These are phyloP conservation scores for Teleiodes luculella DNA, from an alignment of 2,888 invertebrate species.

Conservation along the genomic window DNA sequence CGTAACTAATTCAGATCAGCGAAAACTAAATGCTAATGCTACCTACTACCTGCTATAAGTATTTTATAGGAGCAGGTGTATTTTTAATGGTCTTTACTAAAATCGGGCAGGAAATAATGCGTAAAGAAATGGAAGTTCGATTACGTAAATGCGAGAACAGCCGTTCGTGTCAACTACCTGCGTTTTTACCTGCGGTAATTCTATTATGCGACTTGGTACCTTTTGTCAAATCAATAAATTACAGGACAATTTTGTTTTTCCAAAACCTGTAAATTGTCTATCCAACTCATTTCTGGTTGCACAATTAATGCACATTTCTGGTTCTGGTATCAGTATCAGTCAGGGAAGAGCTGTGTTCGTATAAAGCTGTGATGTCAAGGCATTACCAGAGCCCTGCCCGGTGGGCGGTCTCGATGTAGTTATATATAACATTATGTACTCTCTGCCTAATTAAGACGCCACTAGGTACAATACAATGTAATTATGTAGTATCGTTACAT, in stretches of 20 bases:
- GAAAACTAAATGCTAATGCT: too few relatives aligned
- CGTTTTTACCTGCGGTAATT: constrained; percentile 54
- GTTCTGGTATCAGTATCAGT: too few relatives aligned
- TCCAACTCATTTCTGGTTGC: too few relatives aligned
- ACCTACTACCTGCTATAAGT: too few relatives aligned
- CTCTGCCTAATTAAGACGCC: constrained; percentile 28
- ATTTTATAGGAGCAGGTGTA: background rate
- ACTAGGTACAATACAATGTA: constrained; percentile 20
- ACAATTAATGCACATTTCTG: background rate
- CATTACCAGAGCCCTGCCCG: too few relatives aligned
- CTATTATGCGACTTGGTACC: constrained; percentile 38
- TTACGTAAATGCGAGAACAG: constrained; percentile 38
- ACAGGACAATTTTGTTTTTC: too few relatives aligned
- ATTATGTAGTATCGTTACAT: constrained; percentile 19
- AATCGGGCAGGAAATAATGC: constrained; percentile 6
- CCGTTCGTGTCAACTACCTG: constrained; percentile 59
- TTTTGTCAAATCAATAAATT: constrained; percentile 15
- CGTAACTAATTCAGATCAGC: too few relatives aligned
- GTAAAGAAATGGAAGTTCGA: constrained; percentile 4
- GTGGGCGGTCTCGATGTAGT: constrained; percentile 35
- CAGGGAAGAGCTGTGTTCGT: constrained; percentile 26
- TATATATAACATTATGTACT: too few relatives aligned
- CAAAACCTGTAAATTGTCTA: too few relatives aligned
- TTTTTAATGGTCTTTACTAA: background rate
- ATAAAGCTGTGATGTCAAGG: too few relatives aligned